Percentiles rank a stretch among this genome's conserved stretches.
Evolutionary conservation across 2,113 vertebrate genomes (phyloP).

Genomic region (Stigmatopora nigra): DNA sequence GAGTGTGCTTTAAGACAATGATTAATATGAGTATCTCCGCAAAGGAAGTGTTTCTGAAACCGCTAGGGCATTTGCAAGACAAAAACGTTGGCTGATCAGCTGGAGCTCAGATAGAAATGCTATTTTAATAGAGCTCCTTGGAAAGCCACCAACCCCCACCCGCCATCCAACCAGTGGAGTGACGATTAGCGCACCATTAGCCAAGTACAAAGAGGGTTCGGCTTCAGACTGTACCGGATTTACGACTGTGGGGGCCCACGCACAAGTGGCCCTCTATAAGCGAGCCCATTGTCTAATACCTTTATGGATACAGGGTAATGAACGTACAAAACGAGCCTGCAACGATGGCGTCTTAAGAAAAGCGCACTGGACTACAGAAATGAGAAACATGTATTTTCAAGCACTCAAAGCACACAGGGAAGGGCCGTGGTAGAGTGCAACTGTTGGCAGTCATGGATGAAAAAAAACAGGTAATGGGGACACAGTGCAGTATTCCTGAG

Average conservation of each 20-base stretch:
- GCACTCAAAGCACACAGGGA: slow-evolving; percentile 41
- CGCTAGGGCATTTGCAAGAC: slow-evolving; percentile 39
- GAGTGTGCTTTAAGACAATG: slow-evolving; percentile 24
- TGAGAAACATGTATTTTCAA: slow-evolving; percentile 42
- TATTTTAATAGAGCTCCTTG: slow-evolving; percentile 12
- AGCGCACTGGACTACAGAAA: slow-evolving; percentile 7
- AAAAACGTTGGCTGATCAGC: slow-evolving; percentile 49
- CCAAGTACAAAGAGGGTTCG: slow-evolving; percentile 49
- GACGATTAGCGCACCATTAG: slow-evolving; percentile 56
- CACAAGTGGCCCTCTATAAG: slow-evolving; percentile 61
- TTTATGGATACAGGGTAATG: slow-evolving; percentile 58
- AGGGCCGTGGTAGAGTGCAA: slow-evolving; percentile 18
- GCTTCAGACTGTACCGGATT: slow-evolving; percentile 57
- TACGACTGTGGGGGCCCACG: slow-evolving; percentile 54
- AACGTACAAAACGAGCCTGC: slow-evolving; percentile 53
- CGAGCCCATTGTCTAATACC: slow-evolving; percentile 54
- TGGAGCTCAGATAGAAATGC: slow-evolving; percentile 45
- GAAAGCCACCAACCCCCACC: slow-evolving; percentile 18
- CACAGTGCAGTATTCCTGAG: slow-evolving; percentile 25
- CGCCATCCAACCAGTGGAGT: slow-evolving; percentile 42
- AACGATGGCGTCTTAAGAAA: slow-evolving; percentile 44
- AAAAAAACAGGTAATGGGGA: slow-evolving; percentile 41
- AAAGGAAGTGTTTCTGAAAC: slow-evolving; percentile 40
- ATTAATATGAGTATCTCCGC: slow-evolving; percentile 50
- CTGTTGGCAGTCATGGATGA: slow-evolving; percentile 38